Base-by-base conservation (phyloP, 35 echinoderm and acorn worm genomes). In the Patiria miniata region DNA sequence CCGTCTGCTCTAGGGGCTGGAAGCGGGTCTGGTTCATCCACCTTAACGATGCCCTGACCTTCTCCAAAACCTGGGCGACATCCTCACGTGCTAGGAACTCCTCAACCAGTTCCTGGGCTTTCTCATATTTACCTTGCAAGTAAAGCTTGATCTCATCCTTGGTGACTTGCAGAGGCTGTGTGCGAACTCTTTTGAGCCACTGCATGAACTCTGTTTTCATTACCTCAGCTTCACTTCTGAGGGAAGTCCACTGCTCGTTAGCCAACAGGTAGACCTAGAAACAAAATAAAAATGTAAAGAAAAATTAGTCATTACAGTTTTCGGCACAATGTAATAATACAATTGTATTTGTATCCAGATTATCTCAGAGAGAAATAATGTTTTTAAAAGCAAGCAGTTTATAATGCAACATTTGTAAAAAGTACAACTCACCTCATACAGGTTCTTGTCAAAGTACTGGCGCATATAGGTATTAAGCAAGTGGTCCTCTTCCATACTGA, bases 391-490 rank as follows among this genome's bases (percentile, higher is more conserved):
- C 61, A 69, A 7, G n/a, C 7, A 23, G 5, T 6, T 69, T 3
- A 23, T 17, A 17, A 18, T 4, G 61, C 61, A 69, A 6, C n/a
- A 69, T 69, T 23, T 5, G 5, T 69, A 69, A 69, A 6, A n/a
- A n/a, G n/a, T n/a, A 8, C 3, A 39, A 17, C 90, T 93, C 44
- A 97, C 95, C 80, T 93, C 87, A 39, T 89, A 69, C 17, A 90
- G 37, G n/a, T 83, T 93, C 91, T 78, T 93, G 37, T 89, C 87
- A 76, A 87, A 59, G 54, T 81, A 93, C 59, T 88, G 89, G 51
- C 86, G 29, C 34, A 86, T 78, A 52, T 93, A 93, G 37, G 73
- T 90, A 80, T 97, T 97, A 78, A 97, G 37, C 22, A 82, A 51
- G 38, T 78, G 58, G 21, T 39, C 34, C 32, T 90, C 83, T 16